phyloP scores from a whole-genome alignment of 2,797 vertebrate species.

The Lacerta bilineata region DNA sequence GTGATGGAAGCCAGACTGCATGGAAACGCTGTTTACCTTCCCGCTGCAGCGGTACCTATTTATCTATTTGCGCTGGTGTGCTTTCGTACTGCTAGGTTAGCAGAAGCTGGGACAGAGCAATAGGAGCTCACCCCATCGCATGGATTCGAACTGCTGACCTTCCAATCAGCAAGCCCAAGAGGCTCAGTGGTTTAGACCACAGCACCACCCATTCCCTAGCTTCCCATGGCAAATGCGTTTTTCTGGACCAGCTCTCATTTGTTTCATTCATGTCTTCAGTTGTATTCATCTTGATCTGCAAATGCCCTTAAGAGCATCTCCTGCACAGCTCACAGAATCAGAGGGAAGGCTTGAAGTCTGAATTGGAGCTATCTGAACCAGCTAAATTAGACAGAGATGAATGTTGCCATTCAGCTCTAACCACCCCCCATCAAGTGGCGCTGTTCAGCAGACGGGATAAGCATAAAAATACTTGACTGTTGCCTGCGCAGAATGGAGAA shows the following conservation, averaged over 20 bases:
- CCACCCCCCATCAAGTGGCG: neutral
- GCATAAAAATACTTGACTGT: neutral
- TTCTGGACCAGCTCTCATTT: neutral
- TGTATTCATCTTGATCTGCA: neutral
- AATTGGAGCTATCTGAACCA: neutral
- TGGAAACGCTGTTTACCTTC: no score
- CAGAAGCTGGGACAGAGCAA: no score
- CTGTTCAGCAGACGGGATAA: neutral
- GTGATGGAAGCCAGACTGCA: no score
- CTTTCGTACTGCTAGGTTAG: no score
- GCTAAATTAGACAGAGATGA: conserved; percentile 20
- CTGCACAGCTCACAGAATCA: neutral
- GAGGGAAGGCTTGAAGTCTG: neutral
- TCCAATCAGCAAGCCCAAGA: no score
- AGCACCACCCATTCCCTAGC: no score
- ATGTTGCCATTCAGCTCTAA: neutral
- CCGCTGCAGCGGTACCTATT: no score
- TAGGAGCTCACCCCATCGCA: no score
- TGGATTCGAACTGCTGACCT: no score
- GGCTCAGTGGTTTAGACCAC: no score
- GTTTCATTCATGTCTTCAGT: neutral
- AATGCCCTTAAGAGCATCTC: neutral
- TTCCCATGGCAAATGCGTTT: neutral
- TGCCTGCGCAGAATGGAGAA: neutral
- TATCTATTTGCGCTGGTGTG: no score